Percentiles rank a stretch among this genome's conserved stretches.
Conservation (phyloP, 2,797 vertebrate species). For the Spondyliosoma cantharus region DNA sequence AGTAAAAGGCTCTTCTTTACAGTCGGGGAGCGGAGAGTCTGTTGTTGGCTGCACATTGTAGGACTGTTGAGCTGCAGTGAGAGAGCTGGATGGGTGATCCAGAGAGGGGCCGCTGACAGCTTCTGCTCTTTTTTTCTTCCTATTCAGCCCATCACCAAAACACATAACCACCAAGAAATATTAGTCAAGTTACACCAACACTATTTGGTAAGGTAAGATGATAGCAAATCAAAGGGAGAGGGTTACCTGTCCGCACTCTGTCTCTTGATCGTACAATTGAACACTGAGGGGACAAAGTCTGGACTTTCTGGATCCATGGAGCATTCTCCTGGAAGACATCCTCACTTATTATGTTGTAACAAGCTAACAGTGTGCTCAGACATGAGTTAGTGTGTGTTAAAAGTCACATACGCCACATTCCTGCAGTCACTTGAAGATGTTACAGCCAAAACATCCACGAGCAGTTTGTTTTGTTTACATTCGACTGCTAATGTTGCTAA, state of each 20-base stretch:
- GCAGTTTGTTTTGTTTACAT: background rate
- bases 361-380: no score
- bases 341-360: background rate
- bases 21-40: background rate
- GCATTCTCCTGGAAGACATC: slow-evolving; percentile 3
- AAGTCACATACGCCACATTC: background rate
- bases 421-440: no score
- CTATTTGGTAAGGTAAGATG: background rate
- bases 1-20: background rate
- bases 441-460: background rate
- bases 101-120: background rate
- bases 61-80: background rate
- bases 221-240: background rate
- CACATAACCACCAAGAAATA: background rate
- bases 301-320: slow-evolving; percentile 18
- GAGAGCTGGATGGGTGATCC: background rate
- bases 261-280: background rate
- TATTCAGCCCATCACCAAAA: background rate
- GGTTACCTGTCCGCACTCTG: background rate
- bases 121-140: background rate
- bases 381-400: background rate
- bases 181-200: background rate
- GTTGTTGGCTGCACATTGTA: background rate
- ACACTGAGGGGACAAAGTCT: slow-evolving; percentile 20
- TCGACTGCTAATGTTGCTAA: background rate